Conservation (phyloP, 1,140 invertebrate species). For the Ectropis grisescens region DNA sequence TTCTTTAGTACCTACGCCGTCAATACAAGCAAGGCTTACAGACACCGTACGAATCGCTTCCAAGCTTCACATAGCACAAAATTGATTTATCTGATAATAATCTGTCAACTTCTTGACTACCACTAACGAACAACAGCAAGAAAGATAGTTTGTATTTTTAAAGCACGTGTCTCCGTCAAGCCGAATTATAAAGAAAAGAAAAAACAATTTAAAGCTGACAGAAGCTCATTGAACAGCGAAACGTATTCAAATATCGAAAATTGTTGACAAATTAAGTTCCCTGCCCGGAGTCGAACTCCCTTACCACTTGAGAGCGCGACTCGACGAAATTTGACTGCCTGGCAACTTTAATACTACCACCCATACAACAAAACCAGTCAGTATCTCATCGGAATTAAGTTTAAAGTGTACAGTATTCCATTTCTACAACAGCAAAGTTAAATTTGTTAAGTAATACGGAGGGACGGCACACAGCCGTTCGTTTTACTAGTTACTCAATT, state of each 20-base stretch:
- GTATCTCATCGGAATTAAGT: conserved; percentile 9
- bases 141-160: too few species aligned
- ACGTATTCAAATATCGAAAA: conserved; percentile 70
- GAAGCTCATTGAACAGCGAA: conserved; percentile 62
- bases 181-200: conserved; percentile 53
- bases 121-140: too few species aligned
- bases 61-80: too few species aligned
- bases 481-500: conserved; percentile 71
- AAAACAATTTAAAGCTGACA: conserved; percentile 63
- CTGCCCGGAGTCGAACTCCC: conserved; percentile 51
- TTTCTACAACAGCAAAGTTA: conserved; percentile 12
- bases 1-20: too few species aligned
- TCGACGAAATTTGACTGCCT: conserved; percentile 47
- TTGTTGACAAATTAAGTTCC: conserved; percentile 70
- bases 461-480: conserved; percentile 59
- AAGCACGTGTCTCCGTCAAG: conserved; percentile 10
- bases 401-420: conserved; percentile 9
- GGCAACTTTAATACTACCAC: conserved; percentile 11
- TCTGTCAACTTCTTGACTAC: too few species aligned
- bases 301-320: conserved; percentile 60
- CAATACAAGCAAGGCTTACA: too few species aligned
- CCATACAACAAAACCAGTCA: neutral
- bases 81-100: too few species aligned
- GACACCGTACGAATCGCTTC: too few species aligned
- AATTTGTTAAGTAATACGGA: conserved; percentile 38